These are phyloP conservation scores for Paedocypris micromegethes DNA, from an alignment of 2,797 vertebrate species.

Conservation along the genomic window DNA sequence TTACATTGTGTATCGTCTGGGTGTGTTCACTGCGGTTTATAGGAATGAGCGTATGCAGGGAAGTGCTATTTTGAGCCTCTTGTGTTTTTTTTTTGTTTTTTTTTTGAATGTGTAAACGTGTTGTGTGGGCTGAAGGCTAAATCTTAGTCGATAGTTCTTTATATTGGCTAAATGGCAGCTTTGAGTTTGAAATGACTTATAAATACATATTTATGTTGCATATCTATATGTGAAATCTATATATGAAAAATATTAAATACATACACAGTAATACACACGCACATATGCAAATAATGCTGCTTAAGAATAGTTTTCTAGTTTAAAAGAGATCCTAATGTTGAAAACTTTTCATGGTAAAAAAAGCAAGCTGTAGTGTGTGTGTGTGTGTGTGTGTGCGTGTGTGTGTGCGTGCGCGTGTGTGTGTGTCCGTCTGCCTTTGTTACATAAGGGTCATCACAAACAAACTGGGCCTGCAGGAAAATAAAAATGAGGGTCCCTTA, in stretches of 20 bases:
- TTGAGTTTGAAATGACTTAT: too few species aligned
- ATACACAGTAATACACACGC: too few species aligned
- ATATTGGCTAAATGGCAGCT: too few species aligned
- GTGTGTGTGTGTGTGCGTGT: constrained; percentile 30
- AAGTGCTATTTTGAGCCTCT: constrained; percentile 19
- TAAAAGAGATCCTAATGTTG: too few species aligned
- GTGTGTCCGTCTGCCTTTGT: constrained; percentile 37
- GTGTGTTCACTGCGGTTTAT: constrained; percentile 21
- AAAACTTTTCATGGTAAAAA: too few species aligned
- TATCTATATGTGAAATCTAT: too few species aligned
- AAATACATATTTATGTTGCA: too few species aligned
- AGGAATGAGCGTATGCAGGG: constrained; percentile 9
- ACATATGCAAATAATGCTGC: too few species aligned
- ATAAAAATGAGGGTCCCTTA: constrained; percentile 20
- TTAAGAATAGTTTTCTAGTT: too few species aligned
- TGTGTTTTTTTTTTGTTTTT: constrained; percentile 6
- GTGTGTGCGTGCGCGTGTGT: background rate
- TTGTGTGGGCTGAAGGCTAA: constrained; percentile 8
- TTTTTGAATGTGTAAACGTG: constrained; percentile 3
- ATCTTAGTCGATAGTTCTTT: background rate
- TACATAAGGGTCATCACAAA: constrained; percentile 46
- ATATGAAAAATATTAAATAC: too few species aligned
- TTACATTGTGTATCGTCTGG: constrained; percentile 16
- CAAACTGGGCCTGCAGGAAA: constrained; percentile 26
- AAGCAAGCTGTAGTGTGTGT: constrained; percentile 9